Evolutionary conservation across 1,140 invertebrate species (phyloP).

Genomic region (Cotesia typhae): DNA sequence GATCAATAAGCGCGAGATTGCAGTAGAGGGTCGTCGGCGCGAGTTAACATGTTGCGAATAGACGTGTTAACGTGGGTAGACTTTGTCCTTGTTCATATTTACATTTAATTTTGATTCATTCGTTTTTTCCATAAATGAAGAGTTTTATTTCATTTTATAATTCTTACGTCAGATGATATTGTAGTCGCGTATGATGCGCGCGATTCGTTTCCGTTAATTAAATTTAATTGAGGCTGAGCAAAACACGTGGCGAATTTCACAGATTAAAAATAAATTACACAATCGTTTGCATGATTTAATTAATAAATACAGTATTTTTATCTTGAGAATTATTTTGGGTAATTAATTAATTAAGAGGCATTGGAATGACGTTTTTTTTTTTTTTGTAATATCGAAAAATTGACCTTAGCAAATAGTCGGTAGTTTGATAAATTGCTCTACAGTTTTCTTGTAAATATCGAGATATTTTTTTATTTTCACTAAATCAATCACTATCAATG

Average conservation of each 20-base stretch:
- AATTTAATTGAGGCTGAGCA: not conserved
- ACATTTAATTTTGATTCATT: slow-evolving; percentile 9
- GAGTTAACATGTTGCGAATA: slow-evolving; percentile 24
- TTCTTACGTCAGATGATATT: slow-evolving; percentile 44
- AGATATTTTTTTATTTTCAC: not conserved
- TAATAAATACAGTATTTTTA: not conserved
- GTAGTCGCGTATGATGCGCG: slow-evolving; percentile 34
- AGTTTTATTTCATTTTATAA: slow-evolving; percentile 34
- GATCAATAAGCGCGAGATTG: slow-evolving; percentile 47
- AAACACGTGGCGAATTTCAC: not conserved
- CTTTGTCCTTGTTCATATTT: slow-evolving; percentile 42
- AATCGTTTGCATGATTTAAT: not conserved
- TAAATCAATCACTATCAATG: too few species aligned
- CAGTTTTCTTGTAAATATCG: too few species aligned
- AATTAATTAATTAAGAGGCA: too few species aligned
- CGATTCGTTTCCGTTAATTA: slow-evolving; percentile 10
- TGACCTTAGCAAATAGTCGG: too few species aligned
- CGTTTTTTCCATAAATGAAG: slow-evolving; percentile 39
- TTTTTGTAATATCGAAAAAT: too few species aligned
- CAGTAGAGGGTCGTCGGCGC: slow-evolving; percentile 44
- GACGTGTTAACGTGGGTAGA: slow-evolving; percentile 34
- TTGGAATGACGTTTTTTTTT: too few species aligned
- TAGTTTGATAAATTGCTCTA: too few species aligned
- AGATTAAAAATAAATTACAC: too few species aligned
- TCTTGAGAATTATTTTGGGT: too few species aligned